A percentile compares a stretch with the other conserved stretches of the same genome.
Conservation (phyloP, 1,140 invertebrate species). For the Anastrepha obliqua region DNA sequence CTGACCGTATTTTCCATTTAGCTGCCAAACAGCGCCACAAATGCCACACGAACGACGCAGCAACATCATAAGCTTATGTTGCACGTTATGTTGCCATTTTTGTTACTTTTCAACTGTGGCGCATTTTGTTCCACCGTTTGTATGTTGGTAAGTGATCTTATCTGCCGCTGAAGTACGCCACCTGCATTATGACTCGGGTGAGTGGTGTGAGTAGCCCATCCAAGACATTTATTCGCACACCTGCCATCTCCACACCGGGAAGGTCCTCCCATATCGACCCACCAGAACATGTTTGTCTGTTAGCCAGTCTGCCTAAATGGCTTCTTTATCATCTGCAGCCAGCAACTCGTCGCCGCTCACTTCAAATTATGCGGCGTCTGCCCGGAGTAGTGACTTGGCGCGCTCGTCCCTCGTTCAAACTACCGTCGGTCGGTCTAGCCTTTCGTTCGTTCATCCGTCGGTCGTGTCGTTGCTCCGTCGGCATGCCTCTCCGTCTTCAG, state of each 20-base stretch:
- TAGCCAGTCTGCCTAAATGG: conserved; percentile 37
- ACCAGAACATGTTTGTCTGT: neutral
- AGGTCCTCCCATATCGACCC: too few relatives aligned
- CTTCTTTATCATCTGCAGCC: conserved; percentile 29
- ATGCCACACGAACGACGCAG: neutral
- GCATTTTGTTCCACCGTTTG: too few relatives aligned
- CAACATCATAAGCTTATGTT: neutral
- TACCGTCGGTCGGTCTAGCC: neutral
- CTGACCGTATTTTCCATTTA: neutral
- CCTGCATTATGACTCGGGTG: neutral
- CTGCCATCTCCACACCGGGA: too few relatives aligned
- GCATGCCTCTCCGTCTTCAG: neutral
- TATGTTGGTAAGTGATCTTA: neutral
- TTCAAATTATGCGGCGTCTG: neutral
- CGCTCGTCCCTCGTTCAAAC: too few relatives aligned
- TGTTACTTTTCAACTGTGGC: neutral
- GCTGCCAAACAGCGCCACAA: neutral
- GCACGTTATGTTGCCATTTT: neutral
- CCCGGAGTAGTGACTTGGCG: neutral
- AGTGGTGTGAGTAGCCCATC: neutral
- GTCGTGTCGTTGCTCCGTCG: neutral
- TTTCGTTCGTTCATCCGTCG: neutral
- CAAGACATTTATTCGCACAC: neutral
- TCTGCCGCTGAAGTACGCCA: too few relatives aligned
- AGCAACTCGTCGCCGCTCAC: neutral